These are phyloP conservation scores for Nycteola revayana DNA, from an alignment of 2,888 invertebrate genomes.

Conservation along the genomic window DNA sequence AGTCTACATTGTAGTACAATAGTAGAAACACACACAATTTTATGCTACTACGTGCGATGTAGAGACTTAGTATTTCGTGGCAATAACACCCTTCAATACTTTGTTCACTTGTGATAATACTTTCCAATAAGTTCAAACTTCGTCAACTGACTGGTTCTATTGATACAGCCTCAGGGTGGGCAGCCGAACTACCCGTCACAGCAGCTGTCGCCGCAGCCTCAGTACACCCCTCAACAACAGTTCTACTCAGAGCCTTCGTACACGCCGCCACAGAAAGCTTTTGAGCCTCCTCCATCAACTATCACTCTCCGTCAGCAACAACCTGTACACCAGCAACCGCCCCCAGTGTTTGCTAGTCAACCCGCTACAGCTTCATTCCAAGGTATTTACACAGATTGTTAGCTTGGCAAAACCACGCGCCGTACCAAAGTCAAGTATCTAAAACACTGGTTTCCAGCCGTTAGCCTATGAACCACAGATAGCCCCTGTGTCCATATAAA, in stretches of 20 bases:
- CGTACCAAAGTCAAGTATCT: no score
- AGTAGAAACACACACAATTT: no score
- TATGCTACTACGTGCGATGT: no score
- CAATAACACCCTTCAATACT: slow-evolving; percentile 17
- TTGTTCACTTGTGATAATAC: slow-evolving; percentile 16
- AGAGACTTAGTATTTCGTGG: slow-evolving; percentile 10
- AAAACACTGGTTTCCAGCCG: no score
- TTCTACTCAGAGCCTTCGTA: slow-evolving; percentile 67
- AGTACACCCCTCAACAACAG: slow-evolving; percentile 47
- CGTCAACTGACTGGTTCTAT: not conserved
- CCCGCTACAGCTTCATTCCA: slow-evolving; percentile 88
- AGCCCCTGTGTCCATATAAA: no score
- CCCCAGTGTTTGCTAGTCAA: slow-evolving; percentile 89
- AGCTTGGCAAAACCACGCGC: no score
- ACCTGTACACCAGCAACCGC: slow-evolving; percentile 88
- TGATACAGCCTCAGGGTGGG: slow-evolving; percentile 37
- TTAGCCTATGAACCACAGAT: no score
- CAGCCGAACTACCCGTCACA: slow-evolving; percentile 41
- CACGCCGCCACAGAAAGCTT: slow-evolving; percentile 81
- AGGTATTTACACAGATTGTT: no score
- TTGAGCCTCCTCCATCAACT: slow-evolving; percentile 85
- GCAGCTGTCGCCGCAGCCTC: slow-evolving; percentile 41
- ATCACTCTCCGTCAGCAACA: slow-evolving; percentile 88
- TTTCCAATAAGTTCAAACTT: slow-evolving; percentile 9
- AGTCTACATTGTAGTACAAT: slow-evolving; percentile 6